Evolutionary conservation across 1,140 invertebrate species (phyloP), one percentile per base, ranked within the genome.

Genomic region (Drosophila grimshawi): DNA sequence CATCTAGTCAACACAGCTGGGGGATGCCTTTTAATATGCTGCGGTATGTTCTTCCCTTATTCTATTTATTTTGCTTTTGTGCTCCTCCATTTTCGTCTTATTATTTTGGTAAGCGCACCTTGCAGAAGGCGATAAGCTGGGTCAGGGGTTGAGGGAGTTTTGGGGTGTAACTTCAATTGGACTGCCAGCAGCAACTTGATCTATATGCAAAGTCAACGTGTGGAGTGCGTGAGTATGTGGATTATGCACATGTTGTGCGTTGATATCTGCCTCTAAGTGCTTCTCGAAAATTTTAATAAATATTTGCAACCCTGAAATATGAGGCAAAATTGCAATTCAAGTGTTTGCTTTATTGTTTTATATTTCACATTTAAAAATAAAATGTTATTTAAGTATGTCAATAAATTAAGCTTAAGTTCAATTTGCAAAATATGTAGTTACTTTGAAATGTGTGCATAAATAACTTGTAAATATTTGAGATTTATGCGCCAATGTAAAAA

Each of bases 181-280:
- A 29, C 49, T 53, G 37, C 45, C 67, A 69, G 75, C 76, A 62
- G 39, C 57, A 63, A 65, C 66, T 70, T 76, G 76, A 60, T 80
- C 76, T 71, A 83, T 80, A 80, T 83, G 76, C 81, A 80, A 61
- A 62, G 73, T 49, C 55, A 62, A 66, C 49, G 55, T 59, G 33
- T 60, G 19, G 19, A 1, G 19, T 19, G 19, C 19, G 27, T 66
- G 53, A 45, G 27, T 29, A 46, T 65, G 56, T 53, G 64, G 78
- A 85, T 83, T 83, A 85, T 85, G 81, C 81, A 83, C 81, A 83
- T 83, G 81, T 86, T 80, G 77, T 63, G 81, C 64, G 56, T 49
- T 85, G 59, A 63, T 45, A 52, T 49, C 49, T 52, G 57, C 45
- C 37, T 55, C 56, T 63, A 85, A 86, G 69, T 86, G 74, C 61